These are phyloP conservation scores for Theristicus caerulescens DNA, from an alignment of 2,113 vertebrate species.

Conservation along the genomic window DNA sequence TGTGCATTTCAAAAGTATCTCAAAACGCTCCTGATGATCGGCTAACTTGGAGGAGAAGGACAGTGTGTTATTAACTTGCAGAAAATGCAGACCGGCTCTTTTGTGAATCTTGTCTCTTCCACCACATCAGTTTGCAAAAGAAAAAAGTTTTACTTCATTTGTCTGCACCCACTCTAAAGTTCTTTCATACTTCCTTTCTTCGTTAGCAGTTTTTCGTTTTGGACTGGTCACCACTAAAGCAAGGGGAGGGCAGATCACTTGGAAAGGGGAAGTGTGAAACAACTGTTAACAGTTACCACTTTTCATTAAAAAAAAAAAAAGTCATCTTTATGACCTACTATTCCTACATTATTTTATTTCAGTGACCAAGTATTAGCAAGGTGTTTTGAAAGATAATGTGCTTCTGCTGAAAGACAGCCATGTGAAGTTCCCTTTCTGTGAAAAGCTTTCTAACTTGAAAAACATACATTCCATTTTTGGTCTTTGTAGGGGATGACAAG, in stretches of 20 bases:
- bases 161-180: not conserved
- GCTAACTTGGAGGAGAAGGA: not conserved
- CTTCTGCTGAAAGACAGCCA: not conserved
- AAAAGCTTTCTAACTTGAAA: not conserved
- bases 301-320: too few relatives aligned
- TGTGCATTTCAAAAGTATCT: not conserved
- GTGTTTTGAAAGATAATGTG: not conserved
- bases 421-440: not conserved
- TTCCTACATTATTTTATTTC: not conserved
- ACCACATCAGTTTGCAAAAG: not conserved
- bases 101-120: not conserved
- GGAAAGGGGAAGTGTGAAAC: not conserved
- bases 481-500: constrained; percentile 85
- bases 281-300: not conserved
- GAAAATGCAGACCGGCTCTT: not conserved
- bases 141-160: not conserved
- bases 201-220: not conserved
- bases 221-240: not conserved
- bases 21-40: not conserved
- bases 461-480: not conserved
- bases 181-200: not conserved
- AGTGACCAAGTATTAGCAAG: not conserved
- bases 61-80: not conserved
- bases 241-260: not conserved
- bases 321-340: not conserved